Conservation (phyloP, 2,888 invertebrate species). For the Sphinx pinastri region DNA sequence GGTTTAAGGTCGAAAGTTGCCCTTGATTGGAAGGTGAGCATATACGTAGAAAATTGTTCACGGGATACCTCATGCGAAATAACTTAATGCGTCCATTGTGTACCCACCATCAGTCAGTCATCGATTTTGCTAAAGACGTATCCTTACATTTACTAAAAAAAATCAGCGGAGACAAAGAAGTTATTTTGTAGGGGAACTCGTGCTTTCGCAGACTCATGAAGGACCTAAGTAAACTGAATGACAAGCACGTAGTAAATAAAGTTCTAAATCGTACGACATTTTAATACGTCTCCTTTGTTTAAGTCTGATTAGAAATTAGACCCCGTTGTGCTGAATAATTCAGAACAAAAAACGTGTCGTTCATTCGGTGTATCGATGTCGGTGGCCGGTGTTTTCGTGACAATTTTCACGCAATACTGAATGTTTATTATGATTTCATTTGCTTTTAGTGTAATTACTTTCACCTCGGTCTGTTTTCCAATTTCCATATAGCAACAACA, state of each 20-base stretch:
- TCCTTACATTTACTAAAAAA: constrained; percentile 14
- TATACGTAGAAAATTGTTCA: constrained; percentile 59
- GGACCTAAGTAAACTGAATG: background rate
- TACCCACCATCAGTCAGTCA: constrained; percentile 14
- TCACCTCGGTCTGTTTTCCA: background rate
- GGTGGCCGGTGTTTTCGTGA: background rate
- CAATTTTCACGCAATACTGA: background rate
- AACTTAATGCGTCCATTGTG: constrained; percentile 51
- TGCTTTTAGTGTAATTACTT: constrained; percentile 1
- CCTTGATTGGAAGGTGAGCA: constrained; percentile 60
- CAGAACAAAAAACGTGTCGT: background rate
- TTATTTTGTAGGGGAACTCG: background rate
- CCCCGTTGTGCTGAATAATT: background rate
- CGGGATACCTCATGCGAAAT: constrained; percentile 60
- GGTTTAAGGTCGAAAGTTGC: constrained; percentile 67
- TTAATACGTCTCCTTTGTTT: constrained; percentile 7
- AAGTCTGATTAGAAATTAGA: background rate
- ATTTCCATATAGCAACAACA: background rate
- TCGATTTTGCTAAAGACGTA: constrained; percentile 15
- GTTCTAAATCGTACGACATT: background rate
- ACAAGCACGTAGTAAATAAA: background rate
- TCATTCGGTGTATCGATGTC: background rate
- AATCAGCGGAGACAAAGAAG: constrained; percentile 13
- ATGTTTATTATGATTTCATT: background rate
- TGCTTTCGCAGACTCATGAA: constrained; percentile 1